phyloP scores from a whole-genome alignment of 1,140 invertebrate species.

The Drosophila nannoptera region DNA sequence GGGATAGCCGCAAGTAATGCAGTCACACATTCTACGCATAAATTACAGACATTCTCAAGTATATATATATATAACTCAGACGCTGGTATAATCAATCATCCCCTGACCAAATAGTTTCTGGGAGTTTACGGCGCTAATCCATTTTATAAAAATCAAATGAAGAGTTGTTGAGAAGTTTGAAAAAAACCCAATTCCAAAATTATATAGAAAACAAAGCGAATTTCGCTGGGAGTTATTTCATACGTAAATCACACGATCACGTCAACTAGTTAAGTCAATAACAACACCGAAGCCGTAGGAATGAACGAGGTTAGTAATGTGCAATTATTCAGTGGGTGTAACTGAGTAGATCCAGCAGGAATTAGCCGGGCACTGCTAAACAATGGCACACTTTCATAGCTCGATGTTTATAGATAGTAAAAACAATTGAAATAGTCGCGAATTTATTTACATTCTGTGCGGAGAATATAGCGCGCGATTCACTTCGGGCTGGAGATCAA shows the following conservation, averaged over 20 bases:
- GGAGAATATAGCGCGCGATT: slow-evolving; percentile 19
- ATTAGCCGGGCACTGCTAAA: slow-evolving; percentile 15
- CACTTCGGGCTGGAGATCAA: slow-evolving; percentile 32
- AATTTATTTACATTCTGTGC: slow-evolving; percentile 24
- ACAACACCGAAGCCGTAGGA: slow-evolving; percentile 20
- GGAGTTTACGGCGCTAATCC: too few relatives aligned
- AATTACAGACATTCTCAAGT: too few relatives aligned
- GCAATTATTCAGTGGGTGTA: not conserved
- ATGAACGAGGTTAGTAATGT: not conserved
- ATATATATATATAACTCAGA: too few relatives aligned
- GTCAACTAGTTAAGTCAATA: slow-evolving; percentile 50
- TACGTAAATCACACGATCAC: slow-evolving; percentile 17
- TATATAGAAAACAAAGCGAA: slow-evolving; percentile 8
- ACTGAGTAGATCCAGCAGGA: slow-evolving; percentile 3
- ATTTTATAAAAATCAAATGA: too few relatives aligned
- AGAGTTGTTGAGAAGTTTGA: not conserved
- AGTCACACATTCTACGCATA: not conserved
- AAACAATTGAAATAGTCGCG: slow-evolving; percentile 1
- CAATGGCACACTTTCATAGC: slow-evolving; percentile 27
- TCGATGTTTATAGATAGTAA: not conserved
- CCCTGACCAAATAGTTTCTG: too few relatives aligned
- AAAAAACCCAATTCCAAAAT: slow-evolving; percentile 5
- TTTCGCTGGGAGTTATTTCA: not conserved
- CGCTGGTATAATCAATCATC: too few relatives aligned
- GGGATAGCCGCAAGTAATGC: slow-evolving; percentile 26